Evolutionary conservation across 2,113 vertebrate species (phyloP), one percentile per base, ranked within the genome.

Genomic region (Antechinus stuartii): DNA sequence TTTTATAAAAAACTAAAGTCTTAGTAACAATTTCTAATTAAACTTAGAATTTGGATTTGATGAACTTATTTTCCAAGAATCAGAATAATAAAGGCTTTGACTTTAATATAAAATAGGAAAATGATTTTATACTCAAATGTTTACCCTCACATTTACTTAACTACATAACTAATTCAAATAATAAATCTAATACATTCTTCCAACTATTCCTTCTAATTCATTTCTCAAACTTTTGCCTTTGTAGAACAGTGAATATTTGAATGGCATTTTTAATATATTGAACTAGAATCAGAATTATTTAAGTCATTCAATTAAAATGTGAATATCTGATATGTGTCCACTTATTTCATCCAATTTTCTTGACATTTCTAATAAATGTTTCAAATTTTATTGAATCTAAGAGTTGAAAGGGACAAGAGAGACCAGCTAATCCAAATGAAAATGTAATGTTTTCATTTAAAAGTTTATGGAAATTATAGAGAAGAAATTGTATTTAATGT

Each of bases 301-400:
- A 95, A 55, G n/a, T 14, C n/a, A 94, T 53, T 96, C 42, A 27
- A 24, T 96, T 95, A 91, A 96, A 26, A 93, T 91, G 57, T 89
- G 4, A 94, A 90, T 84, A 84, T 35, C n/a, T 84, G 16, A 84
- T 42, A 42, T 22, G n/a, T 84, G 68, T 42, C 16, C 19, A 68
- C 35, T n/a, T 19, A 84, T 84, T 84, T 84, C 30, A 76, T 76
- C 4, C 5, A 76, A 76, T 76, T 76, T 76, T n/a, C 61, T 76
- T 19, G 42, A 84, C 35, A n/a, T 84, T 42, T 84, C 16, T 42
- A 84, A 84, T 84, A 84, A 35, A 42, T 42, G 14, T 84, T 84
- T 84, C 35, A 84, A 16, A 84, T 6, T 76, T n/a, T 42, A 42
- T 42, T 22, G 5, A 42, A 84, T 84, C 16, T n/a, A 84, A 84